Evolutionary conservation across 2,888 invertebrate species (phyloP), one percentile per base, ranked within the genome.

Genomic region (Aphrophora alni): DNA sequence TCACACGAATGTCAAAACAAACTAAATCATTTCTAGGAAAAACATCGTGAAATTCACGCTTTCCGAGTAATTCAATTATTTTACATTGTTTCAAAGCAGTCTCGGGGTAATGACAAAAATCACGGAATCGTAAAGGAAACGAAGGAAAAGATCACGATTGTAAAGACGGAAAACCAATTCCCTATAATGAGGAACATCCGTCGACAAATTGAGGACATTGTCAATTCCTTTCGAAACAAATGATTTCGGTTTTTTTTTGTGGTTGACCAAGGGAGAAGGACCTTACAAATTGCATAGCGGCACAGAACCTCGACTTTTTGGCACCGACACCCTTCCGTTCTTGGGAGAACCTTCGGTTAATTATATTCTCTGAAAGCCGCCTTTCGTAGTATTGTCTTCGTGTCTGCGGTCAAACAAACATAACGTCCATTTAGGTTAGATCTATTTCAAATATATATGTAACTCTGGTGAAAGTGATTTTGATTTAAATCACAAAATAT

Each of bases 261-360:
- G n/a, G n/a, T 59, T 14, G 59, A 59, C 59, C 59, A 14, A 59
- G 59, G 59, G 59, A 33, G 5, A 59, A 59, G 21, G 59, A 7
- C 33, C 59, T n/a, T 59, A 27, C 78, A 78, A 78, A 78, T 78
- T 78, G 78, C 78, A 72, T 72, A 59, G 77, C 77, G 26, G 77
- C 72, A 51, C 51, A 28, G 78, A 28, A n/a, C n/a, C 78, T 8
- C 78, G 74, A 74, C 74, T 79, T 59, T 79, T 79, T 69, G 74
- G 78, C 78, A 79, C 78, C 78, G 59, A 51, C 28, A 72, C 38
- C 59, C 24, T 74, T 74, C 14, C 17, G 10, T 4, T 10, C 59
- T 21, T 3, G 8, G 8, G 2, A 2, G 8, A 14, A 21, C 3
- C 21, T 21, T 21, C 4, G 21, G 59, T 59, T 59, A 59, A 59